phyloP scores from a whole-genome alignment of 2,888 invertebrate species.

The Coelopa pilipes region DNA sequence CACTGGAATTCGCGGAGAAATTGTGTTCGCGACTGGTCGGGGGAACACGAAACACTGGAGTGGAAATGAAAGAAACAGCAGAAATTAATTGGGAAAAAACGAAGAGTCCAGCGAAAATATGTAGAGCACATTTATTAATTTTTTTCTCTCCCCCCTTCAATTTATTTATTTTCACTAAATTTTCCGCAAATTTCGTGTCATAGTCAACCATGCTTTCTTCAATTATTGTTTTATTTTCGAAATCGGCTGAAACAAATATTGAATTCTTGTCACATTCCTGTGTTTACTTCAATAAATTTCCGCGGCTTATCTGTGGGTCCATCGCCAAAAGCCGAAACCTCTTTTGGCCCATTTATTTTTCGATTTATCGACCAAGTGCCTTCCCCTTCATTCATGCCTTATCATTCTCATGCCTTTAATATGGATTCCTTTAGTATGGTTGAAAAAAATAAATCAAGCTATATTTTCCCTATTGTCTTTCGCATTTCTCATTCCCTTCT shows the following conservation, averaged over 20 bases:
- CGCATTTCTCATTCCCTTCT: too few relatives aligned
- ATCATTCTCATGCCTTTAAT: background rate
- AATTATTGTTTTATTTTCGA: background rate
- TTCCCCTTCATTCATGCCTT: background rate
- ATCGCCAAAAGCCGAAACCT: too few relatives aligned
- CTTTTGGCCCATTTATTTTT: background rate
- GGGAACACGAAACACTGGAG: slow-evolving; percentile 20
- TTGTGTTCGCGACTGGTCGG: slow-evolving; percentile 49
- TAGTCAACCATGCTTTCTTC: background rate
- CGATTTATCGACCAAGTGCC: background rate
- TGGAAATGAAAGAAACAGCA: background rate
- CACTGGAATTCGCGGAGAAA: slow-evolving; percentile 36
- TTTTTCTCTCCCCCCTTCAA: background rate
- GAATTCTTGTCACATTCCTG: background rate
- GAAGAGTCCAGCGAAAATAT: background rate
- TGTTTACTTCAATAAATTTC: background rate
- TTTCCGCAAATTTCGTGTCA: background rate
- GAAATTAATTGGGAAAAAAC: background rate
- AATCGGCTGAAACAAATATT: background rate
- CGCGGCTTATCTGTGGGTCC: background rate
- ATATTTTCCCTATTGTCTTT: too few relatives aligned
- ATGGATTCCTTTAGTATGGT: background rate
- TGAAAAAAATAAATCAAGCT: too few relatives aligned
- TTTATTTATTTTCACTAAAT: slow-evolving; percentile 1
- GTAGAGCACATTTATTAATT: slow-evolving; percentile 21